Conservation (phyloP, 2,888 invertebrate genomes). For the Dolichopus griseipennis region DNA sequence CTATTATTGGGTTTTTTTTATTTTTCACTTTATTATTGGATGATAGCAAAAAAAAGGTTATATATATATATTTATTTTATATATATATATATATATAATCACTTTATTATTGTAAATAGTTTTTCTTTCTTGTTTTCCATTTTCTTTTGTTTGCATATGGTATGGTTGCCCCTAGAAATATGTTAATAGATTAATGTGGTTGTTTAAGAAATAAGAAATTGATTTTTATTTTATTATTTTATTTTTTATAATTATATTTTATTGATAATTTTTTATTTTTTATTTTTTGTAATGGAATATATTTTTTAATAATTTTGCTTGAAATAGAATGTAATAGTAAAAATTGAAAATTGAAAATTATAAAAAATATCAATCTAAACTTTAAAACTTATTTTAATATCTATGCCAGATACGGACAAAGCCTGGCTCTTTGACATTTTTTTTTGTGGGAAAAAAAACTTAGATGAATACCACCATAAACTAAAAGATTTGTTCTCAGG, state of each 20-base stretch:
- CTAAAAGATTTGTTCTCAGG: no score
- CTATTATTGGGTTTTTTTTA: not conserved
- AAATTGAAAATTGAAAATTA: no score
- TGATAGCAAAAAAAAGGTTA: not conserved
- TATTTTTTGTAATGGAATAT: no score
- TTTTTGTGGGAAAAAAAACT: no score
- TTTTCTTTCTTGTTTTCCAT: not conserved
- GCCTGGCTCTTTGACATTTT: no score
- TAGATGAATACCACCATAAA: no score
- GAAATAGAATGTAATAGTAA: no score
- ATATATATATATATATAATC: not conserved
- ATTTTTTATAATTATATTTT: not conserved
- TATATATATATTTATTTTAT: not conserved
- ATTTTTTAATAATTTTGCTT: no score
- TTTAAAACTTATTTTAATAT: no score
- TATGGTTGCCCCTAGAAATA: not conserved
- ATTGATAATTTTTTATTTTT: no score
- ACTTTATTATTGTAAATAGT: not conserved
- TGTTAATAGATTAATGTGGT: slow-evolving; percentile 4
- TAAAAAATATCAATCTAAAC: no score
- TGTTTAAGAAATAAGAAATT: slow-evolving; percentile 1
- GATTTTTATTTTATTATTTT: not conserved
- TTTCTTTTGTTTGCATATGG: not conserved
- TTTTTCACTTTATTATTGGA: not conserved
- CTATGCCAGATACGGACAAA: no score